Conservation (phyloP, 2,113 vertebrate species). For the Sinocyclocheilus maitianheensis region DNA sequence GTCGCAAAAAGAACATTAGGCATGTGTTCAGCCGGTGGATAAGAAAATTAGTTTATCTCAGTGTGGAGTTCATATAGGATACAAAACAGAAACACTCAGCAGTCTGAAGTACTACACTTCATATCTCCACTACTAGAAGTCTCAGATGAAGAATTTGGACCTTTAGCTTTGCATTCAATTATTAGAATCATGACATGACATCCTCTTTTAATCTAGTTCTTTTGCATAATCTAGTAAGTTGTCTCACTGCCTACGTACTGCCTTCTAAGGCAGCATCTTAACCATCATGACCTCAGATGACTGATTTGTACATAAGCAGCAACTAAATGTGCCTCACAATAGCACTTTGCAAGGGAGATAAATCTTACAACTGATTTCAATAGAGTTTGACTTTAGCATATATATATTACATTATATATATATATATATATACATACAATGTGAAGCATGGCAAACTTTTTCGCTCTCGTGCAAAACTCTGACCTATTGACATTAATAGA, state of each 20-base stretch:
- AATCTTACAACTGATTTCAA: not conserved
- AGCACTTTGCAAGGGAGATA: too few species aligned
- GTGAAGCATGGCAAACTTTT: too few species aligned
- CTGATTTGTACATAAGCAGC: not conserved
- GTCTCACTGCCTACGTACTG: too few species aligned
- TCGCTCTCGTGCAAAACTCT: too few species aligned
- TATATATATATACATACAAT: too few species aligned
- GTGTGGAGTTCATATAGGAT: slow-evolving; percentile 8
- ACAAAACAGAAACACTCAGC: not conserved
- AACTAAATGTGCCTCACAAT: too few species aligned
- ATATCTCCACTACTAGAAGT: not conserved
- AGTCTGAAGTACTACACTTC: not conserved
- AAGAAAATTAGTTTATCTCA: not conserved
- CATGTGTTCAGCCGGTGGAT: not conserved
- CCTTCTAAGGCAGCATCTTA: too few species aligned
- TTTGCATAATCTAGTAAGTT: not conserved
- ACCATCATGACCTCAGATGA: too few species aligned
- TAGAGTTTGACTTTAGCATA: not conserved
- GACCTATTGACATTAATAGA: too few species aligned
- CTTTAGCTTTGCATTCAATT: not conserved
- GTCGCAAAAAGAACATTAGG: slow-evolving; percentile 22
- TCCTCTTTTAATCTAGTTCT: not conserved
- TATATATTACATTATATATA: too few species aligned
- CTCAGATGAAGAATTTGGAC: not conserved
- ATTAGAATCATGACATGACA: not conserved